Conservation (phyloP, 2,888 invertebrate genomes). For the Torymus auratus region DNA sequence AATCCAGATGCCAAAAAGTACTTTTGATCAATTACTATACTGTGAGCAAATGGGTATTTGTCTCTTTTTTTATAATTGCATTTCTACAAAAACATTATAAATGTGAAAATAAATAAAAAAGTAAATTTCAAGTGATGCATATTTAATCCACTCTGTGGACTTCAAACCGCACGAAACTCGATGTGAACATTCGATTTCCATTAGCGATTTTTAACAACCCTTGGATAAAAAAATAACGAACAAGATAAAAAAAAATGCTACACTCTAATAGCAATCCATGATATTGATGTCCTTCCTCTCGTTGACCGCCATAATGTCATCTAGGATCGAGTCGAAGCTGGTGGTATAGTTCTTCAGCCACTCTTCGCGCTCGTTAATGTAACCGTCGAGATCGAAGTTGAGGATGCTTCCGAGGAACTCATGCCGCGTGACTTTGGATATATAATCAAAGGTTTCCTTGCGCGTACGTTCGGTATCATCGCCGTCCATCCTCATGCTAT, state of each 20-base stretch:
- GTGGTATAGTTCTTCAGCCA: constrained; percentile 85
- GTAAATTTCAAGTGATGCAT: too few relatives aligned
- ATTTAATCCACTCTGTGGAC: too few relatives aligned
- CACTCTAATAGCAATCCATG: constrained; percentile 84
- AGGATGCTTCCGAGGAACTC: constrained; percentile 81
- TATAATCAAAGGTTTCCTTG: constrained; percentile 72
- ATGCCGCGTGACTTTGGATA: constrained; percentile 77
- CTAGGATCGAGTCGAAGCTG: constrained; percentile 83
- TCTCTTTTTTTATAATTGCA: too few relatives aligned
- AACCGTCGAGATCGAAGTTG: constrained; percentile 80
- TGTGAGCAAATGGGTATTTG: too few relatives aligned
- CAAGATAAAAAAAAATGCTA: background rate
- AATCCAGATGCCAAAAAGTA: too few relatives aligned
- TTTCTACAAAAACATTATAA: too few relatives aligned
- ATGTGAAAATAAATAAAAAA: too few relatives aligned
- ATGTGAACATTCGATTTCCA: too few relatives aligned
- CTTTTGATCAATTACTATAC: too few relatives aligned
- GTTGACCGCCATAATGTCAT: constrained; percentile 84
- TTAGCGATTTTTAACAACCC: too few relatives aligned
- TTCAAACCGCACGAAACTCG: too few relatives aligned
- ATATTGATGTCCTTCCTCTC: constrained; percentile 80
- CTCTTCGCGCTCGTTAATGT: constrained; percentile 80
- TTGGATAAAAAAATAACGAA: background rate
- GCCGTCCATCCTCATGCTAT: constrained; percentile 74
- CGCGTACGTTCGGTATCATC: constrained; percentile 68